These are phyloP conservation scores for Carduelis carduelis DNA, from an alignment of 2,797 vertebrate genomes.

Conservation along the genomic window DNA sequence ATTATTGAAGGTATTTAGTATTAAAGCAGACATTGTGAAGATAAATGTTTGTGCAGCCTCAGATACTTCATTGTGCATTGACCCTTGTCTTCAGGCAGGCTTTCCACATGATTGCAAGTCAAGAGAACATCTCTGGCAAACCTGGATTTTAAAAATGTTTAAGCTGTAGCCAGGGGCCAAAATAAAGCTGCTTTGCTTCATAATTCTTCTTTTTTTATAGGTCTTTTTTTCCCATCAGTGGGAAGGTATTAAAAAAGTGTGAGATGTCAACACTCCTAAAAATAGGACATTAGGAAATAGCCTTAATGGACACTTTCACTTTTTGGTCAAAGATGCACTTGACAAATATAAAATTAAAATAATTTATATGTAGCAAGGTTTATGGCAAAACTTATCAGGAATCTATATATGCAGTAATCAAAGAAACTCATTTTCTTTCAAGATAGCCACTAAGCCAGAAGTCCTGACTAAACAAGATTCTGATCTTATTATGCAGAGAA, in stretches of 20 bases:
- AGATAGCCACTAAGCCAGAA: neutral
- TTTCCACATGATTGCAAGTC: neutral
- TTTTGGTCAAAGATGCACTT: neutral
- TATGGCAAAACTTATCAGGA: neutral
- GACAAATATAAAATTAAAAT: neutral
- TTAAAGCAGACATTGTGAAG: neutral
- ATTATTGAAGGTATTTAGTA: slow-evolving; percentile 20
- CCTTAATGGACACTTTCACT: neutral
- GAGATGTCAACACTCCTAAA: neutral
- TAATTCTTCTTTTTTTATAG: neutral
- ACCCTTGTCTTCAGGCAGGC: slow-evolving; percentile 4
- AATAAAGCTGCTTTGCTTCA: slow-evolving; percentile 17
- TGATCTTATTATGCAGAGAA: neutral
- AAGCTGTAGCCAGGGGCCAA: neutral
- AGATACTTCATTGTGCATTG: neutral
- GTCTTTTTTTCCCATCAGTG: neutral
- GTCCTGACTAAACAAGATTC: neutral
- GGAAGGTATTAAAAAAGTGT: neutral
- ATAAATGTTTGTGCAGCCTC: slow-evolving; percentile 19
- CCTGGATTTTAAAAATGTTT: neutral
- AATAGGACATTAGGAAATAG: neutral
- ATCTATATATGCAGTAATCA: neutral
- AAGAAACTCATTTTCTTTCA: neutral
- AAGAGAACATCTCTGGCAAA: neutral
- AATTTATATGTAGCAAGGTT: neutral